These are phyloP conservation scores for Leptinotarsa defecta DNA, from an alignment of 1,140 invertebrate species.

Conservation along the genomic window DNA sequence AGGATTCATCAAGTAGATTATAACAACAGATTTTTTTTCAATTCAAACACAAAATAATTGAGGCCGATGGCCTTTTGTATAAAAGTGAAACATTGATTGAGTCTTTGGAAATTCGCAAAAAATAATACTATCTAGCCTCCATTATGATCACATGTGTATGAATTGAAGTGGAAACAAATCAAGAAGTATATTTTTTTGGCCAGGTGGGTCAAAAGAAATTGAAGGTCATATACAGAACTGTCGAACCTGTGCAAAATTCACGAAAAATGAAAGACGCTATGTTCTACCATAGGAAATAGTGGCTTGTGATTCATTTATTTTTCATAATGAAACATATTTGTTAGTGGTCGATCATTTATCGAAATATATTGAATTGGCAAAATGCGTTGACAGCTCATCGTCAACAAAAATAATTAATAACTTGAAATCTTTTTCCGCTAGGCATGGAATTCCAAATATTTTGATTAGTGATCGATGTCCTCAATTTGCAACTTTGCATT, in stretches of 20 bases:
- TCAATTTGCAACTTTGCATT: too few species aligned
- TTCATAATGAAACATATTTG: not conserved
- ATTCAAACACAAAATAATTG: not conserved
- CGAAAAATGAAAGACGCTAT: not conserved
- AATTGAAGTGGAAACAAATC: too few species aligned
- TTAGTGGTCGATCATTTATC: not conserved
- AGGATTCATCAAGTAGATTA: not conserved
- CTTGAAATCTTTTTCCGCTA: not conserved
- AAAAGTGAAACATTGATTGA: not conserved
- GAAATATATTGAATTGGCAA: not conserved
- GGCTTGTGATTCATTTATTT: not conserved
- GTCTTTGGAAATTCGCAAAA: not conserved
- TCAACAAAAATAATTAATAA: not conserved
- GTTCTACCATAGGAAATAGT: not conserved
- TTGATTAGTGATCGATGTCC: too few species aligned
- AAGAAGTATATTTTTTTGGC: not conserved
- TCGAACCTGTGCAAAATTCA: not conserved
- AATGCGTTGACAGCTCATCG: not conserved
- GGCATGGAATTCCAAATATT: too few species aligned
- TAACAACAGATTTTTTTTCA: not conserved
- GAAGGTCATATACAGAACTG: not conserved
- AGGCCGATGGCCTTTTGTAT: not conserved
- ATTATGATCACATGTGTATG: not conserved
- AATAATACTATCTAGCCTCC: not conserved
- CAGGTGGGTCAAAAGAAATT: not conserved